A percentile compares a stretch with the other conserved stretches of the same genome.
These are phyloP conservation scores for Ondatra zibethicus DNA, from an alignment of 2,113 vertebrate genomes.

Conservation along the genomic window DNA sequence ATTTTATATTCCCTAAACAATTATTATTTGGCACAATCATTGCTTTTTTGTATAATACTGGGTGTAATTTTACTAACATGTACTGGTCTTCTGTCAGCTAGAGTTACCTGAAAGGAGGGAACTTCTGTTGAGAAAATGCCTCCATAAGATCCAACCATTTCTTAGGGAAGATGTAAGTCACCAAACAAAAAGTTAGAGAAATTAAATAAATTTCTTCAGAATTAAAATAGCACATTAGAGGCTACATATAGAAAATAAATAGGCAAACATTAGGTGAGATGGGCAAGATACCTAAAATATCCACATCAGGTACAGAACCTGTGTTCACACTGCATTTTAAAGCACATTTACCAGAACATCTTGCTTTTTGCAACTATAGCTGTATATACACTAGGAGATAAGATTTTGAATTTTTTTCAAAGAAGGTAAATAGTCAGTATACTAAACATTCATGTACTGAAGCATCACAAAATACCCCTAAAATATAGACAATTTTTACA, in stretches of 20 bases:
- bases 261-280: not conserved
- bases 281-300: not conserved
- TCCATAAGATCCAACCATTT: not conserved
- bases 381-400: not conserved
- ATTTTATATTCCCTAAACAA: not conserved
- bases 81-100: not conserved
- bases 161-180: not conserved
- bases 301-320: not conserved
- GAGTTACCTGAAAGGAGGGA: not conserved
- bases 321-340: not conserved
- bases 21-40: not conserved
- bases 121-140: not conserved
- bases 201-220: not conserved
- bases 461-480: not conserved
- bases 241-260: not conserved
- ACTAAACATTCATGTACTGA: not conserved
- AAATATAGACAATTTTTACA: not conserved
- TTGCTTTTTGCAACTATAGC: not conserved
- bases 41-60: not conserved
- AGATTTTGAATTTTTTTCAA: not conserved
- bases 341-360: not conserved
- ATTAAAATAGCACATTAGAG: not conserved
- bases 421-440: not conserved
- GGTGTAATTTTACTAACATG: not conserved
- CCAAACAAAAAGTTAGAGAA: not conserved